Conservation (phyloP, 2,797 vertebrate species). For the Streptopelia turtur region DNA sequence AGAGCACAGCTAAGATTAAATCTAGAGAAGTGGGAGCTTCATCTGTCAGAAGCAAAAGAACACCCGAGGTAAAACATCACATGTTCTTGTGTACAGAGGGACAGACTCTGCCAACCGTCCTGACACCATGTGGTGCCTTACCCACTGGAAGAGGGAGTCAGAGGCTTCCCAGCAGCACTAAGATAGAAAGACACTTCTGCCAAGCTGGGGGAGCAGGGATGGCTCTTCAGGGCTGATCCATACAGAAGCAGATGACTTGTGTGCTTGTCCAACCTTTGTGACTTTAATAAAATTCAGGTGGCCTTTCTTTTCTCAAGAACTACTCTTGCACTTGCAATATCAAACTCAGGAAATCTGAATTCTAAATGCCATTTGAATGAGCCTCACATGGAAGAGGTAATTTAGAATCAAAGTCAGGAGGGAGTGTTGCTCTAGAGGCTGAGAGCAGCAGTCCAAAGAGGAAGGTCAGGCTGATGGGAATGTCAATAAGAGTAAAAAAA, state of each 20-base stretch:
- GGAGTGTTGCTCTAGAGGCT: background rate
- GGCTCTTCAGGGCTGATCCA: background rate
- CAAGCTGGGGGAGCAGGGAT: background rate
- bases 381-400: constrained; percentile 1
- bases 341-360: background rate
- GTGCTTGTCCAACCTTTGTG: background rate
- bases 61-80: background rate
- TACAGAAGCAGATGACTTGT: background rate
- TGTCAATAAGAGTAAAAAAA: background rate
- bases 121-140: accelerated
- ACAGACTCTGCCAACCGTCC: background rate
- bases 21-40: background rate
- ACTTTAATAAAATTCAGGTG: background rate
- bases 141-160: background rate
- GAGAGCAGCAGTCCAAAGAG: background rate
- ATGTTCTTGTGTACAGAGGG: accelerated
- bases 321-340: background rate
- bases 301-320: background rate
- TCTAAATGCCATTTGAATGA: background rate
- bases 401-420: constrained; percentile 14
- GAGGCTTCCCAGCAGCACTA: background rate
- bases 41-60: background rate
- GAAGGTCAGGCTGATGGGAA: background rate
- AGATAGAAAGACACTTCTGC: background rate
- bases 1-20: background rate